Percentiles rank a stretch among this genome's conserved stretches.
These are phyloP conservation scores for Rhabdophis nuchalis DNA, from an alignment of 2,797 vertebrate genomes.

Conservation along the genomic window DNA sequence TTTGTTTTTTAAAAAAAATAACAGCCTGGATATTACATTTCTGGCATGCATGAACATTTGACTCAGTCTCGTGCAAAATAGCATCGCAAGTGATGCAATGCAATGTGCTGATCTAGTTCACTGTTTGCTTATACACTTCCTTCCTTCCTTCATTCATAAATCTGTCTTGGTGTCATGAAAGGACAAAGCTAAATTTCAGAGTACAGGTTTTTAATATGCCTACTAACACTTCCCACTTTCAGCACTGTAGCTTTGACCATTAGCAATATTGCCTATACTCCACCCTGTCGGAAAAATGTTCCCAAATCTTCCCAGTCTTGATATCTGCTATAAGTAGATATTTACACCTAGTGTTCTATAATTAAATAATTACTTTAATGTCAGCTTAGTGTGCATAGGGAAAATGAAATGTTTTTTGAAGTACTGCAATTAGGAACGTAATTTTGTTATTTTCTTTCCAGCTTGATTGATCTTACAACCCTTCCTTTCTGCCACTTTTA, in stretches of 20 bases:
- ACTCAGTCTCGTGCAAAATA: neutral
- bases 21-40: neutral
- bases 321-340: neutral
- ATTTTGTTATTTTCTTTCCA: neutral
- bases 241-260: neutral
- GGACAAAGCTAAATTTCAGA: conserved; percentile 13
- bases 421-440: conserved; percentile 24
- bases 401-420: neutral
- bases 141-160: neutral
- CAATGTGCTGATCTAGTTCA: neutral
- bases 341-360: neutral
- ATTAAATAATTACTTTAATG: conserved; percentile 7
- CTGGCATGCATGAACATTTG: neutral
- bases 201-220: neutral
- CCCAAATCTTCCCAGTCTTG: neutral
- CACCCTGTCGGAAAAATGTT: conserved; percentile 8
- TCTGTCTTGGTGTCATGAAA: neutral
- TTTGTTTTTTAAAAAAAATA: neutral
- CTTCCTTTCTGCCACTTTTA: conserved; percentile 14
- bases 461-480: neutral
- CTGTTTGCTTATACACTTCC: neutral
- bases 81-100: neutral
- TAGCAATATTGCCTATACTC: neutral
- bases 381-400: neutral
- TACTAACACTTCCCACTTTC: neutral